Conservation (phyloP, 2,888 invertebrate genomes). For the Lypha dubia region DNA sequence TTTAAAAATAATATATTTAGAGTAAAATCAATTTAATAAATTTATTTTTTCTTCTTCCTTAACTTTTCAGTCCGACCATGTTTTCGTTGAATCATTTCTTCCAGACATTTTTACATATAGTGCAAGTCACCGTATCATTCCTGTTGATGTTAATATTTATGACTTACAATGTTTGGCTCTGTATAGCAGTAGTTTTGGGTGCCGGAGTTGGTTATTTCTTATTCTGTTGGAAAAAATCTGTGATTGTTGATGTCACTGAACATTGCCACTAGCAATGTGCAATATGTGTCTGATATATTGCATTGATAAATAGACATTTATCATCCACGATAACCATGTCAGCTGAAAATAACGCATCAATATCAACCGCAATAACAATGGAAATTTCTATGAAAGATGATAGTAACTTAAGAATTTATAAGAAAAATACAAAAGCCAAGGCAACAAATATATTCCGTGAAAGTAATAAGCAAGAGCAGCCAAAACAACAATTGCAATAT, state of each 20-base stretch:
- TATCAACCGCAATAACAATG: constrained; percentile 31
- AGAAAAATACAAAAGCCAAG: constrained; percentile 42
- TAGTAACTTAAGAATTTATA: constrained; percentile 29
- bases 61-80: constrained; percentile 89
- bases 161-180: constrained; percentile 98
- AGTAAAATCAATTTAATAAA: background rate
- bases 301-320: constrained; percentile 63
- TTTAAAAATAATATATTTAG: too few species aligned
- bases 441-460: constrained; percentile 40
- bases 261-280: constrained; percentile 91
- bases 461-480: constrained; percentile 41
- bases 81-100: constrained; percentile 91
- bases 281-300: constrained; percentile 65
- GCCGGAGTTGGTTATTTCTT: constrained; percentile 96
- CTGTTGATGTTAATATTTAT: constrained; percentile 98
- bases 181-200: constrained; percentile 93
- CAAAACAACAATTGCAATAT: constrained; percentile 53
- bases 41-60: background rate
- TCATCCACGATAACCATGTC: constrained; percentile 40
- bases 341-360: constrained; percentile 34
- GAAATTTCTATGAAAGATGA: constrained; percentile 22
- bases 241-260: constrained; percentile 96
- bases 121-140: constrained; percentile 96
- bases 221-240: constrained; percentile 97
- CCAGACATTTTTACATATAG: constrained; percentile 94